A percentile compares a stretch with the other conserved stretches of the same genome.
Evolutionary conservation across 2,797 vertebrate genomes (phyloP).

Genomic region (Acanthurus leucopareius): DNA sequence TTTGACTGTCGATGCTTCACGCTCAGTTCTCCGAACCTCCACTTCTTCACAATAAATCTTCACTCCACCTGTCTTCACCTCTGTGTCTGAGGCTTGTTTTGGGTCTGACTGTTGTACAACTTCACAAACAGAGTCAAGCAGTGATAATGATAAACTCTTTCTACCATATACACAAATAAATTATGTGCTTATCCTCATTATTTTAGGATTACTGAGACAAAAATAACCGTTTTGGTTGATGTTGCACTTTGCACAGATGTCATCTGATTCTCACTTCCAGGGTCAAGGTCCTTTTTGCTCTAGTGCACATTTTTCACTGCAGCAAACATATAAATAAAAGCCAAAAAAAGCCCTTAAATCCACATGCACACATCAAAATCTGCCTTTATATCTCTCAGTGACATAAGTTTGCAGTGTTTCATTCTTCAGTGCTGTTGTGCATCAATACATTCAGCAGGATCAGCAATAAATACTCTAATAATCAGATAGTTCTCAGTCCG

Average conservation of each 20-base stretch:
- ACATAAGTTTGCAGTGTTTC: not conserved
- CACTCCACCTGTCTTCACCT: too few relatives aligned
- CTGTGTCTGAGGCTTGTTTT: too few relatives aligned
- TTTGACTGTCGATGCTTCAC: too few relatives aligned
- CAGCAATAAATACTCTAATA: not conserved
- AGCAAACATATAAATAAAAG: not conserved
- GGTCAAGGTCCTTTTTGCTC: slow-evolving; percentile 31
- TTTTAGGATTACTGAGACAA: slow-evolving; percentile 1
- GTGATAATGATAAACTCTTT: not conserved
- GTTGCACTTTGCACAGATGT: slow-evolving; percentile 32
- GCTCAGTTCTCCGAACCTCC: too few relatives aligned
- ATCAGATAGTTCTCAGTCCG: too few relatives aligned
- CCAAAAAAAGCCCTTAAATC: too few relatives aligned
- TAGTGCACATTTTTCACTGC: slow-evolving; percentile 21
- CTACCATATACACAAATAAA: not conserved
- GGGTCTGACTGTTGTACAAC: too few relatives aligned
- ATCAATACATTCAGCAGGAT: not conserved
- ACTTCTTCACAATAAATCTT: too few relatives aligned
- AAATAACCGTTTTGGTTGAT: slow-evolving; percentile 20
- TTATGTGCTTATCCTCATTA: slow-evolving; percentile 26
- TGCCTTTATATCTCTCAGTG: not conserved
- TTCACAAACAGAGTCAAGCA: too few relatives aligned
- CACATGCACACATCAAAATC: not conserved
- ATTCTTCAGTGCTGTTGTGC: not conserved
- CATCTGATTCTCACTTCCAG: slow-evolving; percentile 13